phyloP scores from a whole-genome alignment of 2,888 invertebrate genomes.

The Lasioglossum pauxillum region DNA sequence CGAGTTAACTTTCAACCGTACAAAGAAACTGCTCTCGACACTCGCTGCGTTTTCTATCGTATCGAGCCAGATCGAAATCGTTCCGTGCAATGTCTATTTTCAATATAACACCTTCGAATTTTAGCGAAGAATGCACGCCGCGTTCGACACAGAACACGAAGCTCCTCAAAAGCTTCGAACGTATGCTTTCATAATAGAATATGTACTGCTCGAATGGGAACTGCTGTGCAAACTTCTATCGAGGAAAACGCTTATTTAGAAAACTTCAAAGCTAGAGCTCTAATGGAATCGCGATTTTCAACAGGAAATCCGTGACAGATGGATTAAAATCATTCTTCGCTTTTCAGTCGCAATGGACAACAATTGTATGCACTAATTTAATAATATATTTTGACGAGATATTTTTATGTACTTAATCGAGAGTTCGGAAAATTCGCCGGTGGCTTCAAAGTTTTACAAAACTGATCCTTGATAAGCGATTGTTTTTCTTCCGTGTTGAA shows the following conservation, averaged over 20 bases:
- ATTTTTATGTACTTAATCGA: too few species aligned
- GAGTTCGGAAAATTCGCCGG: too few species aligned
- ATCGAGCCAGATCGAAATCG: constrained; percentile 15
- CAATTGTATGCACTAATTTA: not conserved
- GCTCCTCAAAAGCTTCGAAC: not conserved
- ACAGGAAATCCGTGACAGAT: not conserved
- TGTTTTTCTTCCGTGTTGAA: too few species aligned
- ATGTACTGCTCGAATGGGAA: not conserved
- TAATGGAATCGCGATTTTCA: not conserved
- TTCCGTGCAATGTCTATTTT: constrained; percentile 17
- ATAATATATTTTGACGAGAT: not conserved
- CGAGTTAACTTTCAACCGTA: not conserved
- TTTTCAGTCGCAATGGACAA: not conserved
- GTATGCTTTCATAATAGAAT: not conserved
- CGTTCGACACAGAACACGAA: constrained; percentile 8
- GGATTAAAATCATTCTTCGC: not conserved
- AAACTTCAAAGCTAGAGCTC: not conserved
- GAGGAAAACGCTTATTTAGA: not conserved
- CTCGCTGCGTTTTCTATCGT: not conserved
- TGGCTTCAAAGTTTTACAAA: too few species aligned
- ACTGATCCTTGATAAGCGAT: too few species aligned
- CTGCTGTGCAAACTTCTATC: not conserved
- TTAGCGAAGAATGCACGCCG: not conserved
- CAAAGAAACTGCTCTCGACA: not conserved
- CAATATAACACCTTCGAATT: constrained; percentile 5